phyloP scores from a whole-genome alignment of 1,140 invertebrate species.

The Danaus plexippus region DNA sequence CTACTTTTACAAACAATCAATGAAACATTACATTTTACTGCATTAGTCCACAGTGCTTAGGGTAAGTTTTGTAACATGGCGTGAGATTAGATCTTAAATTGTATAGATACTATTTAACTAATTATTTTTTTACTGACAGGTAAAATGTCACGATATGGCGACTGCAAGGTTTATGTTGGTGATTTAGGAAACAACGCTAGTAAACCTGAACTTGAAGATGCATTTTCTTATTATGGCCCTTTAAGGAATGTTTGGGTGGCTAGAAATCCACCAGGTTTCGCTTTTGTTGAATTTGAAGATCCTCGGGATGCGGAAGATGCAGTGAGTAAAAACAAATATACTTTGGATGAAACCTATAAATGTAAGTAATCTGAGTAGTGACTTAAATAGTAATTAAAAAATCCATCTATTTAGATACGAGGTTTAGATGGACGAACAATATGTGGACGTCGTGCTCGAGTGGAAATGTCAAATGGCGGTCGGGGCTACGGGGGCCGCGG shows the following conservation, averaged over 20 bases:
- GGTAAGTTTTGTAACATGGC: conserved; percentile 8
- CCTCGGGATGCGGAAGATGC: conserved; percentile 98
- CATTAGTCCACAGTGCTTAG: conserved; percentile 5
- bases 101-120: conserved; percentile 2
- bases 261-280: conserved; percentile 95
- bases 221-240: conserved; percentile 95
- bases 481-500: conserved; percentile 77
- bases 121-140: conserved; percentile 24
- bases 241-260: conserved; percentile 98
- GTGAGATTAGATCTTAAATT: conserved; percentile 4
- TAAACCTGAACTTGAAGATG: conserved; percentile 92
- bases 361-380: too few relatives aligned
- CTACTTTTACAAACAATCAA: conserved; percentile 3
- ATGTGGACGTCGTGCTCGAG: conserved; percentile 90
- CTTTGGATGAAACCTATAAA: neutral
- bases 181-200: conserved; percentile 92
- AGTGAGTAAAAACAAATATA: conserved; percentile 63
- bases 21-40: conserved; percentile 3
- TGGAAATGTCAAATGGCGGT: conserved; percentile 93
- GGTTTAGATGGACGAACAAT: conserved; percentile 83
- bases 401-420: conserved; percentile 45
- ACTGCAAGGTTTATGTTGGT: conserved; percentile 97
- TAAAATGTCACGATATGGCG: conserved; percentile 83
- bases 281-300: conserved; percentile 99
- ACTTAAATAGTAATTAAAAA: too few relatives aligned